Conservation (phyloP, 2,113 vertebrate species). For the Lagenorhynchus albirostris region DNA sequence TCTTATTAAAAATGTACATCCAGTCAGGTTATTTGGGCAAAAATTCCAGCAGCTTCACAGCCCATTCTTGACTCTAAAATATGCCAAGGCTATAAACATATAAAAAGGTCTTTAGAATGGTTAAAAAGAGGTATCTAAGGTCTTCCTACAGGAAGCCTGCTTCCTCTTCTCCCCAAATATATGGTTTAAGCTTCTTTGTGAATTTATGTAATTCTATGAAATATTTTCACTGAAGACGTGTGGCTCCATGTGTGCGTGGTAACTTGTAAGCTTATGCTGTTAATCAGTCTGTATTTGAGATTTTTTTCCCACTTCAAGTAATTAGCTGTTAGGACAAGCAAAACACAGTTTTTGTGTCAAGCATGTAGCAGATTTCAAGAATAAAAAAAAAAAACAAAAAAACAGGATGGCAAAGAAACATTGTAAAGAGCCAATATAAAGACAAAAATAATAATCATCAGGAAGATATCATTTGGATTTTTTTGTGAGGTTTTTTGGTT, state of each 20-base stretch:
- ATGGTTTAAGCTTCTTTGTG: neutral
- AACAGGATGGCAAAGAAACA: neutral
- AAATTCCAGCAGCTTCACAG: neutral
- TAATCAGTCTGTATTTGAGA: conserved; percentile 5
- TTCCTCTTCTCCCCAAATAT: neutral
- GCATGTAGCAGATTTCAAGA: conserved; percentile 8
- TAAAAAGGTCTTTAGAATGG: neutral
- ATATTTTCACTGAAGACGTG: neutral
- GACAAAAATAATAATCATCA: neutral
- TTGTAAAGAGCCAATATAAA: neutral
- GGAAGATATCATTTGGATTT: neutral
- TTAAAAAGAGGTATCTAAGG: neutral
- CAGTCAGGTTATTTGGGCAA: neutral
- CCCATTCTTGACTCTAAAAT: neutral
- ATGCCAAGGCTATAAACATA: neutral
- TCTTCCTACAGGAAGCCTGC: neutral
- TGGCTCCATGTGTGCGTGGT: neutral
- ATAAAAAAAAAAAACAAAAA: neutral
- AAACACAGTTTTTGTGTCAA: conserved; percentile 51
- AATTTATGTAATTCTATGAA: neutral
- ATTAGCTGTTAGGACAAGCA: conserved; percentile 32
- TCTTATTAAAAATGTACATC: neutral
- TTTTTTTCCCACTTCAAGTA: neutral
- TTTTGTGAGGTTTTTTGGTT: neutral
- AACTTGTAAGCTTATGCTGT: conserved; percentile 10